phyloP scores from a whole-genome alignment of 2,888 invertebrate species.

The Xestia ashworthii region DNA sequence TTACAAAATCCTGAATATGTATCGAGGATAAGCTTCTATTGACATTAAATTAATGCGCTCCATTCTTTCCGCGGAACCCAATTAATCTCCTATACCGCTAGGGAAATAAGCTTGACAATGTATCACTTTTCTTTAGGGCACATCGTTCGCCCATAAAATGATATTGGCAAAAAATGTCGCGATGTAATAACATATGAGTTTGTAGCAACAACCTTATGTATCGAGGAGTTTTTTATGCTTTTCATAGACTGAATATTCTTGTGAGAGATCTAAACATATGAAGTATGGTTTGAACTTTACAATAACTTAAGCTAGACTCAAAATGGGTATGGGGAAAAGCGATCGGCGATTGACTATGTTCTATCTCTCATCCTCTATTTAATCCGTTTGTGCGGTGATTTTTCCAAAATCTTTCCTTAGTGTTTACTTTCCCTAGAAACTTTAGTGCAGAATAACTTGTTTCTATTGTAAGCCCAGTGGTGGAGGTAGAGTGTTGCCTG shows the following conservation, averaged over 20 bases:
- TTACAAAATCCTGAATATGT: constrained; percentile 25
- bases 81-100: constrained; percentile 50
- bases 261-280: too few relatives aligned
- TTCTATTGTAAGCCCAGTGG: neutral
- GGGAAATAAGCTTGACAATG: constrained; percentile 63
- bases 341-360: too few relatives aligned
- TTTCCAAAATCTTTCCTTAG: neutral
- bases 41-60: constrained; percentile 51
- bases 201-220: neutral
- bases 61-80: constrained; percentile 49
- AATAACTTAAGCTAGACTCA: too few relatives aligned
- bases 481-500: neutral
- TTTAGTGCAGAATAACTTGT: neutral
- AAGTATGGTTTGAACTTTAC: neutral
- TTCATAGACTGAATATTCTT: neutral
- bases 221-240: constrained; percentile 1
- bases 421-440: neutral
- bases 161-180: constrained; percentile 47
- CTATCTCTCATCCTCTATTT: too few relatives aligned
- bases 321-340: too few relatives aligned
- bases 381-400: neutral
- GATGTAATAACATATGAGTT: constrained; percentile 10
- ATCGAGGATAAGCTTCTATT: constrained; percentile 30
- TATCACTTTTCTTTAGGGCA: constrained; percentile 58
- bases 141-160: constrained; percentile 47